Percentiles rank a stretch among this genome's conserved stretches.
These are phyloP conservation scores for Ianthella basta DNA, from an alignment of 37 sponge, comb jelly and placozoan genomes.

Conservation along the genomic window DNA sequence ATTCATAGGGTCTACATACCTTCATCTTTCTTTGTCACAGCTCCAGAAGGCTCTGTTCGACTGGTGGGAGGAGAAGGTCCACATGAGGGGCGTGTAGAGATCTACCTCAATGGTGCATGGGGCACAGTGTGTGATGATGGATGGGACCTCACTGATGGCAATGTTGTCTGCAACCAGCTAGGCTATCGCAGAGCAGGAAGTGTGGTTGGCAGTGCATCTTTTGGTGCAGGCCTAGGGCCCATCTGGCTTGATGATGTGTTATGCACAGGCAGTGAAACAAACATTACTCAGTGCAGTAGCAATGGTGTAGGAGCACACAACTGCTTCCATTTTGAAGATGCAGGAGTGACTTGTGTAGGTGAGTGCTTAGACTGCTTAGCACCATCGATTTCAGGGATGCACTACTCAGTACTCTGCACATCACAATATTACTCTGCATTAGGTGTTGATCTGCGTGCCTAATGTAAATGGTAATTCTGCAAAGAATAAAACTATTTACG, in stretches of 20 bases:
- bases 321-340: conserved; percentile 15
- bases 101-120: conserved; percentile 34
- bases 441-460: no score
- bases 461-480: no score
- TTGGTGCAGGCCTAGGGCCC: background rate
- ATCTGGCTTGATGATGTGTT: conserved; percentile 15
- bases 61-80: conserved; percentile 12
- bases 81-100: conserved; percentile 23
- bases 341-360: conserved; percentile 33
- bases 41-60: conserved; percentile 7
- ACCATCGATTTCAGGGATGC: background rate
- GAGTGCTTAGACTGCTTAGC: background rate
- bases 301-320: background rate
- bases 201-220: background rate
- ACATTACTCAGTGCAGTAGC: background rate
- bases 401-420: no score
- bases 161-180: conserved; percentile 44
- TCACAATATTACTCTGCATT: no score
- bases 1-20: background rate
- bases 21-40: background rate
- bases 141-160: conserved; percentile 61
- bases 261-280: conserved; percentile 22
- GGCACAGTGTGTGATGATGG: conserved; percentile 51
- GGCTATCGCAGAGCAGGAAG: background rate
- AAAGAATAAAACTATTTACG: no score